Base-by-base conservation (phyloP, 2,113 vertebrate species). In the Zootoca vivipara region DNA sequence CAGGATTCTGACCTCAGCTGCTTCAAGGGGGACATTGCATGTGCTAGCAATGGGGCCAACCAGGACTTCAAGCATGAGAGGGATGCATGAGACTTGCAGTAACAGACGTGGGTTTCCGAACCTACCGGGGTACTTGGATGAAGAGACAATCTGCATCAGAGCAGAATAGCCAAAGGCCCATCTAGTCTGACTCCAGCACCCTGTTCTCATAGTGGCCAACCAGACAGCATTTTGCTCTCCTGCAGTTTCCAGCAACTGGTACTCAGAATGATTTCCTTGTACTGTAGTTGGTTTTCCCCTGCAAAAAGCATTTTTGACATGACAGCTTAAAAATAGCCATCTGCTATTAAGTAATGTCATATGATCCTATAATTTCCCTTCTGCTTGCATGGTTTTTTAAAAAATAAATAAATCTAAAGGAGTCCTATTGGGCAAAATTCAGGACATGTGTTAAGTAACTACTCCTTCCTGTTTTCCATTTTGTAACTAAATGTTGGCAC, bases 311-410 rank as follows among this genome's bases (percentile, higher is more conserved):
- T 80, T 88, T 88, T 46, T 72, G 78, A 22, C 0, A 1, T 74
- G 18, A 30, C 46, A 83, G 1, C 26, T 70, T 87, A 79, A 90
- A 91, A 93, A 89, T 40, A 93, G 91, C 85, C 78, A 10, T 69
- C 16, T 8, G 38, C 0, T 0, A 2, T 1, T 82, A 82, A 24
- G 64, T 73, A 46, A 38, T 83, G 38, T 70, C 30, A 0, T 18
- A 13, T 38, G 65, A 24, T 33, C 65, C 20, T 22, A 28, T 7
- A 15, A 28, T 78, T 86, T 92, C 90, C 90, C 73, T 90, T 80
- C 7, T 9, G 0, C 67, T n/a, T 18, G n/a, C 1, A 0, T 0
- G 1, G 12, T 12, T 75, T 42, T 65, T 40, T 78, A 52, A n/a
- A n/a, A 12, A 52, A 52, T 12, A 52, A 46, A 9, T 12, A 52